Evolutionary conservation across 2,797 vertebrate species (phyloP).

Genomic region (Danio kyathit): DNA sequence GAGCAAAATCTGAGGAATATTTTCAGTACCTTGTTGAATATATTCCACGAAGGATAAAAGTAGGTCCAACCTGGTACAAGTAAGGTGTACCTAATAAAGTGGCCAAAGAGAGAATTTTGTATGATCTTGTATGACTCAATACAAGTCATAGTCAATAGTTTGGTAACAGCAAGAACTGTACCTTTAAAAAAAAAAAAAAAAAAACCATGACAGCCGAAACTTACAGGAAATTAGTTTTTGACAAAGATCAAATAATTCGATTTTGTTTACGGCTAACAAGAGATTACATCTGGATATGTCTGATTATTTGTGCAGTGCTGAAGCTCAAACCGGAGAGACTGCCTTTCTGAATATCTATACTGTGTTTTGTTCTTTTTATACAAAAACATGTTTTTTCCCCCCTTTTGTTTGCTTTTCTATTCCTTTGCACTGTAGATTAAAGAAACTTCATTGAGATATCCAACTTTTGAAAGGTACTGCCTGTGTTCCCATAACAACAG

Average conservation of each 20-base stretch:
- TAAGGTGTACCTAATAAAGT: too few species aligned
- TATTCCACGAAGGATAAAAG: too few species aligned
- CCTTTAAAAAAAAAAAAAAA: too few species aligned
- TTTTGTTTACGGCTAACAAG: background rate
- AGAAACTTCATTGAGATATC: background rate
- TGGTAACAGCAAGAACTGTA: too few species aligned
- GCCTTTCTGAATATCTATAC: background rate
- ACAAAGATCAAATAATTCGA: background rate
- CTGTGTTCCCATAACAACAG: conserved; percentile 14
- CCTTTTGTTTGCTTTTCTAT: background rate
- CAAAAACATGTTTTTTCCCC: background rate
- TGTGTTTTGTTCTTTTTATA: background rate
- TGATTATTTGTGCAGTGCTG: background rate
- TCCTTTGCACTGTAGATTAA: background rate
- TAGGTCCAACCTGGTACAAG: too few species aligned
- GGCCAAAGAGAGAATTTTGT: too few species aligned
- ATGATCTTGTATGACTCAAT: too few species aligned
- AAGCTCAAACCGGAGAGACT: background rate
- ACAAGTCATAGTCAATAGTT: too few species aligned
- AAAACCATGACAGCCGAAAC: too few species aligned
- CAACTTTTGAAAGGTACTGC: background rate
- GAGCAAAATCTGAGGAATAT: too few species aligned
- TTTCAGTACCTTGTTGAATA: too few species aligned
- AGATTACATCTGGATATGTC: background rate
- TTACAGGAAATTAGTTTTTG: background rate